These are phyloP conservation scores for Amorpha juglandis DNA, from an alignment of 2,888 invertebrate genomes.

Conservation along the genomic window DNA sequence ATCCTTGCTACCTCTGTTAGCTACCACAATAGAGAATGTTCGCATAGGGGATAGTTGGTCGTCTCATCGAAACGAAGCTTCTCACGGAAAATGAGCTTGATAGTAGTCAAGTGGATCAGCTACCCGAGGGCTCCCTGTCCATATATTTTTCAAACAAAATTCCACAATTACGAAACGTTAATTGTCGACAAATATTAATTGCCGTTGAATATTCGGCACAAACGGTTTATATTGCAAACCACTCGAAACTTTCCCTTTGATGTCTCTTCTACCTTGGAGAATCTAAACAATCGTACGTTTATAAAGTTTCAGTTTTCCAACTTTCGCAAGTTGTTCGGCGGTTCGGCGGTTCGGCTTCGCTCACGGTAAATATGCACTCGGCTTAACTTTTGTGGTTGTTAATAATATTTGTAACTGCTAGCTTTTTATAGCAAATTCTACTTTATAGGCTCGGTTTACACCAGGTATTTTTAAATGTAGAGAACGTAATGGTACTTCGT, in stretches of 20 bases:
- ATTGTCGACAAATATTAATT: constrained; percentile 20
- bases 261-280: constrained; percentile 48
- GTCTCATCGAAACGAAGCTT: too few relatives aligned
- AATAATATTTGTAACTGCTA: constrained; percentile 12
- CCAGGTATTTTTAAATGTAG: background rate
- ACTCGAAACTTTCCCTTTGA: constrained; percentile 74
- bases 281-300: constrained; percentile 59
- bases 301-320: constrained; percentile 26
- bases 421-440: constrained; percentile 1
- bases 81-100: too few relatives aligned
- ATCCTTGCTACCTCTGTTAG: too few relatives aligned
- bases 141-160: background rate
- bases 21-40: too few relatives aligned
- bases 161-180: constrained; percentile 36
- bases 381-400: constrained; percentile 21
- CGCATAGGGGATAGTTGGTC: too few relatives aligned
- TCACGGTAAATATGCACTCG: constrained; percentile 25
- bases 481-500: too few relatives aligned
- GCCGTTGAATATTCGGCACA: constrained; percentile 46
- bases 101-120: too few relatives aligned
- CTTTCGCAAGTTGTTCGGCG: constrained; percentile 24
- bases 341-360: constrained; percentile 26
- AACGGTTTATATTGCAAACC: constrained; percentile 58
- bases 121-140: too few relatives aligned
- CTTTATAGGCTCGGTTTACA: background rate